phyloP scores from a whole-genome alignment of 2,888 invertebrate genomes.

The Onthophagus sagittarius region DNA sequence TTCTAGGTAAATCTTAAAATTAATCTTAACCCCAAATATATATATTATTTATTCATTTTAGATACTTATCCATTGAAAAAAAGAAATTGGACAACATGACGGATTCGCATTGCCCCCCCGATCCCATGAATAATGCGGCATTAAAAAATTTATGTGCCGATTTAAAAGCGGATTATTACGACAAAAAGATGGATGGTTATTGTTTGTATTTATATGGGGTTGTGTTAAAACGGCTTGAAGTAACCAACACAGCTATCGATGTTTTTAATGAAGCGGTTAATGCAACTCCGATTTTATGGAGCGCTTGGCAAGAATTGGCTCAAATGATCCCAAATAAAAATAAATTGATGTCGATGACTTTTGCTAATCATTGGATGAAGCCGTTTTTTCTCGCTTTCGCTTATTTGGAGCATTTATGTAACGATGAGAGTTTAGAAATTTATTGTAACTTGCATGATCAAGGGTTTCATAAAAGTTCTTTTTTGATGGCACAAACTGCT shows the following conservation, averaged over 20 bases:
- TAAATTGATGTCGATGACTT: slow-evolving; percentile 60
- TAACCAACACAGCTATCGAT: slow-evolving; percentile 72
- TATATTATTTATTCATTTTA: neutral
- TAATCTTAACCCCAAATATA: neutral
- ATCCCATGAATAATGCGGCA: slow-evolving; percentile 53
- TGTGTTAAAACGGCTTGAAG: slow-evolving; percentile 80
- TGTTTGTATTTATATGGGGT: slow-evolving; percentile 86
- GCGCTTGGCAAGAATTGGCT: slow-evolving; percentile 91
- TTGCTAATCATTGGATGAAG: slow-evolving; percentile 93
- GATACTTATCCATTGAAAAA: slow-evolving; percentile 85
- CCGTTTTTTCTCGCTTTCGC: slow-evolving; percentile 88
- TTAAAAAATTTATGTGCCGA: slow-evolving; percentile 57
- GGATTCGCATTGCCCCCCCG: slow-evolving; percentile 55
- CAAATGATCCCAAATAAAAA: slow-evolving; percentile 70
- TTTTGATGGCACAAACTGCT: slow-evolving; percentile 88
- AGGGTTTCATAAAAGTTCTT: slow-evolving; percentile 85
- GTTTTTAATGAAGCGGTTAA: slow-evolving; percentile 76
- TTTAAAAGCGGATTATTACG: slow-evolving; percentile 56
- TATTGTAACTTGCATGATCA: slow-evolving; percentile 71
- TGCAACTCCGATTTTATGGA: slow-evolving; percentile 85
- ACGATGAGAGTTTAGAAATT: slow-evolving; percentile 83
- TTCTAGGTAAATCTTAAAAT: slow-evolving; percentile 50
- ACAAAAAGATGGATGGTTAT: slow-evolving; percentile 77
- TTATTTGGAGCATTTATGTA: slow-evolving; percentile 83
- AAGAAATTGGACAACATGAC: slow-evolving; percentile 81